These are phyloP conservation scores for Opisthocomus hoazin DNA, from an alignment of 2,113 vertebrate genomes.

Conservation along the genomic window DNA sequence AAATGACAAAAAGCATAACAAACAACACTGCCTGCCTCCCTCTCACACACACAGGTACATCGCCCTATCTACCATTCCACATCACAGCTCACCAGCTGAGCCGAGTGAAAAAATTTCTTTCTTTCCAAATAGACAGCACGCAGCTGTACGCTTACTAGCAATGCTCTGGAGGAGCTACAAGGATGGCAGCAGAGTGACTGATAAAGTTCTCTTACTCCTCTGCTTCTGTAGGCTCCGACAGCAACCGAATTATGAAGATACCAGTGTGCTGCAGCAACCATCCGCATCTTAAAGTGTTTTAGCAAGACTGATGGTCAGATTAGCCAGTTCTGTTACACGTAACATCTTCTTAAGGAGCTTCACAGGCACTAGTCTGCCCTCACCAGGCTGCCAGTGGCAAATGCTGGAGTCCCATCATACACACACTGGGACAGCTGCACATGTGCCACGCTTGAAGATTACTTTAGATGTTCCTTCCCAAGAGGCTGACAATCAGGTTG, in stretches of 20 bases:
- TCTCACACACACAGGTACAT: neutral
- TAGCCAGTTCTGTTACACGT: neutral
- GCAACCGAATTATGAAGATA: neutral
- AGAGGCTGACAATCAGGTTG: neutral
- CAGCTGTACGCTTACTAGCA: neutral
- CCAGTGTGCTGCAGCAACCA: neutral
- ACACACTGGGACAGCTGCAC: neutral
- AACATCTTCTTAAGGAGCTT: neutral
- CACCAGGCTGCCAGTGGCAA: neutral
- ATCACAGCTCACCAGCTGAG: neutral
- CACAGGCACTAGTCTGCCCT: neutral
- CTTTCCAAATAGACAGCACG: neutral
- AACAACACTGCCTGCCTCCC: neutral
- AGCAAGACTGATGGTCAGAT: neutral
- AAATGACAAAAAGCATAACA: neutral
- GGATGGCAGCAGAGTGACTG: neutral
- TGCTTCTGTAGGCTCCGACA: accelerated
- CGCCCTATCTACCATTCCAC: neutral
- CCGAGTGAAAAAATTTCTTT: neutral
- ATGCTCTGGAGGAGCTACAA: neutral
- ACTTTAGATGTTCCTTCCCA: neutral
- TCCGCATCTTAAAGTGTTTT: neutral
- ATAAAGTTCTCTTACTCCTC: neutral
- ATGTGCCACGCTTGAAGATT: neutral
- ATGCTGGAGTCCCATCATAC: neutral